These are phyloP conservation scores for Drosophila simulans DNA, from an alignment of 1,140 invertebrate species.

Conservation along the genomic window DNA sequence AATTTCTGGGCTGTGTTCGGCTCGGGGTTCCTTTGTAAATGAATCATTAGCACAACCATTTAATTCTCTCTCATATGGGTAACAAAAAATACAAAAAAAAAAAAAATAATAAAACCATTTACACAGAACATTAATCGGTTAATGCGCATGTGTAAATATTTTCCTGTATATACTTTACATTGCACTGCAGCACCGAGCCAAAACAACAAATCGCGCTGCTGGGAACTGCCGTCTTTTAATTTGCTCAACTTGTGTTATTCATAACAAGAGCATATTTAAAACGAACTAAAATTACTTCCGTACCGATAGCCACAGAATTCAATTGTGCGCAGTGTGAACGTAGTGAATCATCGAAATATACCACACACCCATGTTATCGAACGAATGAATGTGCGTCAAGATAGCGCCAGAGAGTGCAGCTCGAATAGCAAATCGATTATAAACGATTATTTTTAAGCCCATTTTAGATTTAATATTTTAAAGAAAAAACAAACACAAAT, in stretches of 20 bases:
- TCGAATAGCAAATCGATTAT: not conserved
- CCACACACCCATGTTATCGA: not conserved
- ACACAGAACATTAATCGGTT: conserved; percentile 16
- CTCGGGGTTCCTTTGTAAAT: not conserved
- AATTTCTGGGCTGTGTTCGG: not conserved
- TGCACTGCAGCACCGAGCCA: not conserved
- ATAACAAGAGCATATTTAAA: conserved; percentile 16
- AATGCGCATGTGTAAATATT: conserved; percentile 4
- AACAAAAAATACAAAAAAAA: conserved; percentile 11
- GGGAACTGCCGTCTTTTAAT: not conserved
- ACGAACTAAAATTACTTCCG: conserved; percentile 24
- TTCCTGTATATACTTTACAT: not conserved
- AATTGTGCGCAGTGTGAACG: conserved; percentile 2
- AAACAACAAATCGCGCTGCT: not conserved
- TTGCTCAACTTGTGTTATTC: conserved; percentile 1
- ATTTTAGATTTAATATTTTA: too few species aligned
- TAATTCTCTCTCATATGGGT: not conserved
- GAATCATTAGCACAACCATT: not conserved
- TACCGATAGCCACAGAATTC: conserved; percentile 18
- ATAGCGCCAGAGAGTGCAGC: not conserved
- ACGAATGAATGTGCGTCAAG: not conserved
- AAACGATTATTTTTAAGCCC: too few species aligned
- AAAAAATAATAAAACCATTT: conserved; percentile 26
- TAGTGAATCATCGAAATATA: not conserved
- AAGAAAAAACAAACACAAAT: too few species aligned